Conservation (phyloP, 2,113 vertebrate species). For the Eonycteris spelaea region DNA sequence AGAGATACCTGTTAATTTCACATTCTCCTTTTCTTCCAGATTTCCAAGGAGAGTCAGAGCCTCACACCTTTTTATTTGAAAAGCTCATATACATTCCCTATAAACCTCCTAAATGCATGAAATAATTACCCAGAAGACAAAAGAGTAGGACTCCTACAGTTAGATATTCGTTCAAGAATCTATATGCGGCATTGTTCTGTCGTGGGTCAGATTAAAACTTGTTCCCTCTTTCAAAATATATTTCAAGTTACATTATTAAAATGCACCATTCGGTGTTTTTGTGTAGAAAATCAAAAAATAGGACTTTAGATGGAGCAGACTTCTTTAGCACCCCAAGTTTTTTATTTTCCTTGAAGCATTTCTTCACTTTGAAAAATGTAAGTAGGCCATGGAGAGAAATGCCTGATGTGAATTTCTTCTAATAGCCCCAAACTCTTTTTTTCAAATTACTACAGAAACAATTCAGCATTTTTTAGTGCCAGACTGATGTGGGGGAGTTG, state of each 20-base stretch:
- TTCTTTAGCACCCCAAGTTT: conserved; percentile 51
- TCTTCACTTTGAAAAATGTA: conserved; percentile 71
- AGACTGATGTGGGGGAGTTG: conserved; percentile 63
- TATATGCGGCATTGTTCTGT: conserved; percentile 43
- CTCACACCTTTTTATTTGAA: conserved; percentile 68
- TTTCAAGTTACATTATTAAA: conserved; percentile 73
- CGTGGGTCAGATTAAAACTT: conserved; percentile 42
- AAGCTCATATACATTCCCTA: conserved; percentile 38
- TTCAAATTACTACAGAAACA: conserved; percentile 75
- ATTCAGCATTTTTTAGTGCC: conserved; percentile 82
- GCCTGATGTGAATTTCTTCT: conserved; percentile 73
- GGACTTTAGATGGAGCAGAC: conserved; percentile 17
- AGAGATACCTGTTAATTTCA: conserved; percentile 15
- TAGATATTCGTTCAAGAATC: conserved; percentile 56
- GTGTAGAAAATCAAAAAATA: conserved; percentile 54
- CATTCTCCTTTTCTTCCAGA: conserved; percentile 45
- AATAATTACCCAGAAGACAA: conserved; percentile 75
- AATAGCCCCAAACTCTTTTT: conserved; percentile 77
- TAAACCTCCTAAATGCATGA: conserved; percentile 64
- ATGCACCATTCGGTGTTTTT: conserved; percentile 55
- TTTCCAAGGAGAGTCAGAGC: conserved; percentile 60
- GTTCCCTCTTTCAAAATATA: conserved; percentile 48
- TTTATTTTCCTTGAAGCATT: conserved; percentile 63
- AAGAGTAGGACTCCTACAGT: conserved; percentile 47
- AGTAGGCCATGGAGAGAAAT: conserved; percentile 71